Evolutionary conservation across 2,113 vertebrate species (phyloP).

Genomic region (Spheniscus mendiculus): DNA sequence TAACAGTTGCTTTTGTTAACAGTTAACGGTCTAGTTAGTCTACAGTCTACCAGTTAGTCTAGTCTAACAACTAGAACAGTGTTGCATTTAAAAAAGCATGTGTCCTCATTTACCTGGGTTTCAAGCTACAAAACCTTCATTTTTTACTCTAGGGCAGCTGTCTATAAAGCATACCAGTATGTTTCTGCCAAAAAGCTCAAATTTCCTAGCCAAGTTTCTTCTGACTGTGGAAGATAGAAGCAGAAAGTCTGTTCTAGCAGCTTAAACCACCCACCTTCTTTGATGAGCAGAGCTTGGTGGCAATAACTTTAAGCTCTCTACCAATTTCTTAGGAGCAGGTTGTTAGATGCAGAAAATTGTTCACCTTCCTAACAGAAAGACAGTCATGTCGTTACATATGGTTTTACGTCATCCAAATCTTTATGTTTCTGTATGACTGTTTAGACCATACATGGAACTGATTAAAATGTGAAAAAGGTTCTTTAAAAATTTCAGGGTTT

Average conservation of each 20-base stretch:
- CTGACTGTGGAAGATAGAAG: background rate
- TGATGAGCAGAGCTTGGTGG: background rate
- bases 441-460: background rate
- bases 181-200: background rate
- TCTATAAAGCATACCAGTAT: background rate
- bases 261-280: background rate
- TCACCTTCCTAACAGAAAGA: background rate
- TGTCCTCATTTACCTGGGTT: background rate
- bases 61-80: too few species aligned
- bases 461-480: background rate
- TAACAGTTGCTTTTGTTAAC: background rate
- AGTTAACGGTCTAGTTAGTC: too few species aligned
- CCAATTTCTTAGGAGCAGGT: background rate
- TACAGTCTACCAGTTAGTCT: too few species aligned
- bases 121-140: background rate
- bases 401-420: background rate
- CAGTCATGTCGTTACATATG: too few species aligned
- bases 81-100: background rate
- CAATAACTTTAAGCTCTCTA: background rate
- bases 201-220: background rate
- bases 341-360: background rate
- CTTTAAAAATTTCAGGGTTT: background rate
- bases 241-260: background rate
- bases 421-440: background rate
- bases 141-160: background rate